Percentiles rank a stretch among this genome's conserved stretches.
Conservation (phyloP, 2,113 vertebrate genomes). For the Paramormyrops kingsleyae region DNA sequence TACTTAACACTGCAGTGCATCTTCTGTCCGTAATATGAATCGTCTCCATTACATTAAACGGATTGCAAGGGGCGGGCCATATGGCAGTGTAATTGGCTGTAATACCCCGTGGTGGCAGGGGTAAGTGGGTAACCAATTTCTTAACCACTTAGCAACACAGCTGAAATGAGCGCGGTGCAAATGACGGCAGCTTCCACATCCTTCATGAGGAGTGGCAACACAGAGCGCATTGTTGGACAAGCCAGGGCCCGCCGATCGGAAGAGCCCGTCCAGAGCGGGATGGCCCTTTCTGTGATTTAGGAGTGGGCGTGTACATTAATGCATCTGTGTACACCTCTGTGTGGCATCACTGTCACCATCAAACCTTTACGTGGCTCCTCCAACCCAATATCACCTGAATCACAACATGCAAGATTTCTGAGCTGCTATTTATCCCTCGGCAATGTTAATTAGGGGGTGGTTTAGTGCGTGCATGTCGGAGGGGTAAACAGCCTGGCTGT, state of each 20-base stretch:
- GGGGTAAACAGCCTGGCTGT: neutral
- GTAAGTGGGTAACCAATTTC: constrained; percentile 24
- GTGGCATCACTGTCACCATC: neutral
- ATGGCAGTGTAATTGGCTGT: constrained; percentile 36
- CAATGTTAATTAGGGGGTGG: neutral
- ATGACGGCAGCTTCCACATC: neutral
- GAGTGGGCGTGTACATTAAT: neutral
- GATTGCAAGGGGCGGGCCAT: constrained; percentile 40
- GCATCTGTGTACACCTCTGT: neutral
- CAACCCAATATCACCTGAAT: neutral
- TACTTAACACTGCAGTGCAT: neutral
- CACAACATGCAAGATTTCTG: neutral
- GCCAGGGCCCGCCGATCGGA: neutral
- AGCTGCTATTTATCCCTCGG: neutral
- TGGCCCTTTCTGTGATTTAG: neutral
- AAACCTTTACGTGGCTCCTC: neutral
- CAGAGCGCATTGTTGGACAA: neutral
- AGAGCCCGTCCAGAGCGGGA: neutral
- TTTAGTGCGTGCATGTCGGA: neutral
- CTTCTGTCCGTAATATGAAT: constrained; percentile 33
- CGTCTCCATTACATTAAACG: constrained; percentile 43
- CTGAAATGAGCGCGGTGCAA: neutral
- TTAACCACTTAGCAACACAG: constrained; percentile 10
- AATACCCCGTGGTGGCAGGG: constrained; percentile 19
- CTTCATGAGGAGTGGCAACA: neutral